Evolutionary conservation across 2,888 invertebrate species (phyloP).

Genomic region (Cyaniris semiargus): DNA sequence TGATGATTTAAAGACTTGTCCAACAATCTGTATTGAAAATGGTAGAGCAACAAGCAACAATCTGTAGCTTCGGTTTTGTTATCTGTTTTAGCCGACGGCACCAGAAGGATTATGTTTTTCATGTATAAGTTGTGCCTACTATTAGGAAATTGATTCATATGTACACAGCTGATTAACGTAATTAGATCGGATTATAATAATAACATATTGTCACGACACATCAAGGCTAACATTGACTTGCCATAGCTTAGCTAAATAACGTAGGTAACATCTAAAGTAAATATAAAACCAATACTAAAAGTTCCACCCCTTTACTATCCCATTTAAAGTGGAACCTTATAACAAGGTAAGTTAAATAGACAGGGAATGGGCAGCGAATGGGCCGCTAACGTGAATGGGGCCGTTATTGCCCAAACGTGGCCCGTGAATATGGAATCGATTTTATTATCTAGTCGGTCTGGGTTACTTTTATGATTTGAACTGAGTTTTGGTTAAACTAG

Average conservation of each 20-base stretch:
- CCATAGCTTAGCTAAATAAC: too few species aligned
- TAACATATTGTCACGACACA: too few species aligned
- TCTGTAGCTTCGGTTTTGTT: too few species aligned
- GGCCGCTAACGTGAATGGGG: slow-evolving; percentile 39
- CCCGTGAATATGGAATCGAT: slow-evolving; percentile 43
- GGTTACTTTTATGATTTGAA: background rate
- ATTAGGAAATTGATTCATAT: too few species aligned
- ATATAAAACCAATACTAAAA: background rate
- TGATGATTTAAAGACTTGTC: background rate
- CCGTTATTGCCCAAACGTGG: slow-evolving; percentile 47
- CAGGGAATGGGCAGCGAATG: slow-evolving; percentile 30
- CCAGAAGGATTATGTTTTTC: too few species aligned
- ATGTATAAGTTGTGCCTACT: too few species aligned
- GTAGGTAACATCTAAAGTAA: too few species aligned
- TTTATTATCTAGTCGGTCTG: slow-evolving; percentile 5
- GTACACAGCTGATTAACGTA: too few species aligned
- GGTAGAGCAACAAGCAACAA: background rate
- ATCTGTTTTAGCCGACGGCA: too few species aligned
- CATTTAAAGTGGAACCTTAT: slow-evolving; percentile 16
- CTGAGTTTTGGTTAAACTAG: background rate
- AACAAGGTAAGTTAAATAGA: slow-evolving; percentile 30
- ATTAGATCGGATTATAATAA: too few species aligned
- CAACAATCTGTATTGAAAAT: background rate
- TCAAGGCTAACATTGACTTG: too few species aligned
- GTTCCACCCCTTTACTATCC: background rate